Evolutionary conservation across 64 coral and sea anemone species (phyloP), one percentile per base, ranked within the genome.

Genomic region (Stylophora pistillata): DNA sequence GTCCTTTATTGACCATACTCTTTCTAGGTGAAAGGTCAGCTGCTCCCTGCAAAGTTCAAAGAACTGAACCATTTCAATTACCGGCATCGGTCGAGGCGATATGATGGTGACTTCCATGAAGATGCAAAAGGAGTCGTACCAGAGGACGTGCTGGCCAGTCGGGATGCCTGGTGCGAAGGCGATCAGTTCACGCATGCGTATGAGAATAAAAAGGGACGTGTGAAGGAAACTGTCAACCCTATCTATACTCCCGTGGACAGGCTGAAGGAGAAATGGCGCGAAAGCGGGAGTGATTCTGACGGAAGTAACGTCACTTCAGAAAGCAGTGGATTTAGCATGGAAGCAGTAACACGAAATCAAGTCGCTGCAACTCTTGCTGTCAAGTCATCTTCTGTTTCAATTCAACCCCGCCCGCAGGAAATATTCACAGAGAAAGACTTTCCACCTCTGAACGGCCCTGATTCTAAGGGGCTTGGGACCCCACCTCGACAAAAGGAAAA

Each of bases 401-500:
- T 84, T 34, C 60, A 33, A 14, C 10, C 80, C 52, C 23, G 5
- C 10, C 56, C 9, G 66, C 61, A 61, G 47, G 53, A 63, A 0
- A 62, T 92, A 56, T 89, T 96, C 52, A 77, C 20, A 1, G 90
- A 92, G 52, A 57, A 85, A 13, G 94, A 96, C 54, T 96, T 96
- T 54, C 94, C 94, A 18, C 94, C 94, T 34, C 26, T 96, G 56
- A 92, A 86, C 41, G 92, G 94, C 77, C 93, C 90, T 11, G 92
- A 94, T 29, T 89, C 87, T 0, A 88, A 94, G 41, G 77, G 80
- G 30, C 79, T 78, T 29, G 82, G 71, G n/a, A 72, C 73, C 2
- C 81, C 88, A 15, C 92, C 92, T 5, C 61, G 80, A 68, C 55
- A 60, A 55, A 62, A 25, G 28, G 23, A 58, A 59, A 26, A 57